A percentile compares a stretch with the other conserved stretches of the same genome.
phyloP scores from a whole-genome alignment of 2,888 invertebrate species.

The Drosophila limbata region DNA sequence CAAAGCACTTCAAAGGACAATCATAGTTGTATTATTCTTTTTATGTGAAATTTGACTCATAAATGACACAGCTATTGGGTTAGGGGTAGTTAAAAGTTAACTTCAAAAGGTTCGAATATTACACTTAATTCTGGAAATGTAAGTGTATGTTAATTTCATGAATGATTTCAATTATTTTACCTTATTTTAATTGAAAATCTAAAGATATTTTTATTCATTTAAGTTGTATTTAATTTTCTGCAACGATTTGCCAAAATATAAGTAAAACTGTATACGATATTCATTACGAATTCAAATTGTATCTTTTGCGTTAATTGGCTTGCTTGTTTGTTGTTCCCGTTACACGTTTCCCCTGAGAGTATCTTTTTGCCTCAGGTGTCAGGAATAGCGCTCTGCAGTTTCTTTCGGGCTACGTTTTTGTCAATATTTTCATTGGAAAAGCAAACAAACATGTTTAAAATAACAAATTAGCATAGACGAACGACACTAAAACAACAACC shows the following conservation, averaged over 20 bases:
- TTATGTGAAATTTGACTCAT: constrained; percentile 25
- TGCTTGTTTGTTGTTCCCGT: constrained; percentile 67
- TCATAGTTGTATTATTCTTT: constrained; percentile 46
- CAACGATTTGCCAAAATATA: constrained; percentile 27
- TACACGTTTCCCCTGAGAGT: constrained; percentile 34
- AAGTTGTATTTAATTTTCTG: constrained; percentile 17
- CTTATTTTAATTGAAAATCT: not conserved
- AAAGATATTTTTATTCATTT: not conserved
- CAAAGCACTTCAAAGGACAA: constrained; percentile 49
- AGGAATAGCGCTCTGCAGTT: constrained; percentile 34
- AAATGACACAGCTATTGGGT: constrained; percentile 30
- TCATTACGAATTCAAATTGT: constrained; percentile 71
- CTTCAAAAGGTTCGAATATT: not conserved
- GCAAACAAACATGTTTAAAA: constrained; percentile 81
- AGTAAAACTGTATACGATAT: constrained; percentile 23
- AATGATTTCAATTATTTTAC: not conserved
- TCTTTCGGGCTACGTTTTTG: constrained; percentile 43
- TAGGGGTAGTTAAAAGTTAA: constrained; percentile 15
- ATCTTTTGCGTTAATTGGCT: constrained; percentile 76
- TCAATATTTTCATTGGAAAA: constrained; percentile 74
- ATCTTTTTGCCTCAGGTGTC: constrained; percentile 68
- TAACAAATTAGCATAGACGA: constrained; percentile 80
- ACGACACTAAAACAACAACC: constrained; percentile 68
- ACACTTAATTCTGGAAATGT: not conserved
- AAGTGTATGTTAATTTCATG: not conserved